phyloP scores from a whole-genome alignment of 2,888 invertebrate genomes.

The Leptopilina drosophilae region DNA sequence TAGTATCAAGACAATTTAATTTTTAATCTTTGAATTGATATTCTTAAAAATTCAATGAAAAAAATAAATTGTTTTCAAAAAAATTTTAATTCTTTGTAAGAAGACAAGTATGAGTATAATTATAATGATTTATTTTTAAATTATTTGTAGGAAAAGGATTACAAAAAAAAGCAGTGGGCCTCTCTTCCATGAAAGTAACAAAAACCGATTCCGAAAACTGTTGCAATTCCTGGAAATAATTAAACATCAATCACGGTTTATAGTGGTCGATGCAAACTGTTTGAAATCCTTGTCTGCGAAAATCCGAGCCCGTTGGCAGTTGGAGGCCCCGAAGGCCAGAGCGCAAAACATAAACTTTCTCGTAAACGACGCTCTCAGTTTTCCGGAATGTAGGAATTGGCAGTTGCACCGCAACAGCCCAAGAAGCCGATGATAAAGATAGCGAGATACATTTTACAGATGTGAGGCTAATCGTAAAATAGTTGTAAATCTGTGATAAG shows the following conservation, averaged over 20 bases:
- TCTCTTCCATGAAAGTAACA: slow-evolving; percentile 11
- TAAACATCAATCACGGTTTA: slow-evolving; percentile 38
- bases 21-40: no score
- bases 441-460: slow-evolving; percentile 39
- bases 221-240: slow-evolving; percentile 24
- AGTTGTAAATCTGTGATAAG: slow-evolving; percentile 35
- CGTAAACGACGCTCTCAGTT: slow-evolving; percentile 36
- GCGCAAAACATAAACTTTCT: slow-evolving; percentile 40
- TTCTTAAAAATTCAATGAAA: no score
- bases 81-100: no score
- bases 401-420: slow-evolving; percentile 34
- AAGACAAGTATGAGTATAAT: no score
- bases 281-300: slow-evolving; percentile 40
- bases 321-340: slow-evolving; percentile 37
- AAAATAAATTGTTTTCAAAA: no score
- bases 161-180: background rate
- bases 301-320: slow-evolving; percentile 38
- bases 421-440: slow-evolving; percentile 39
- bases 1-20: no score
- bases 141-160: background rate
- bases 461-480: slow-evolving; percentile 31
- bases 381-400: slow-evolving; percentile 35
- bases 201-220: slow-evolving; percentile 25
- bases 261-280: slow-evolving; percentile 37
- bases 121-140: background rate